Base-by-base conservation (phyloP, 2,888 invertebrate genomes). In the Malthinus flaveolus region DNA sequence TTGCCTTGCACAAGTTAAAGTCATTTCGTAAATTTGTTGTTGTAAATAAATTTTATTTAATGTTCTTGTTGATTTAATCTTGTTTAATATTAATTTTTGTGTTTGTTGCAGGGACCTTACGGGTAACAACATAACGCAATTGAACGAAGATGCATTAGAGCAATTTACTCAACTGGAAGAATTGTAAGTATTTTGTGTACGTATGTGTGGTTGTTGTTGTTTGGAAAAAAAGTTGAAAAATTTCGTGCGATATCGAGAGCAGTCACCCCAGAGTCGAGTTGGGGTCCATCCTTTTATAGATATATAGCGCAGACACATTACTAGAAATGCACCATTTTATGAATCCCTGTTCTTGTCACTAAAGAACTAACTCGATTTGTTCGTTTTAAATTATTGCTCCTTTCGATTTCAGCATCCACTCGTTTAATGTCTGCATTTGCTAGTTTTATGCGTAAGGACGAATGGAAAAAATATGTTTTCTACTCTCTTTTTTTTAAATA, bases 111-210 rank as follows among this genome's bases (percentile, higher is more conserved):
- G 92, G 75, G 91, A 92, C 79, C 82, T 92, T 77, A 87, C 88
- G 66, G 85, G 86, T 82, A 92, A 92, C 83, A 91, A 91, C 79
- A 87, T 92, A 75, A 89, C 88, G 66, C 78, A 82, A 75, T 80
- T 92, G 79, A 85, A 87, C 73, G 85, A 85, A 68, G 84, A 84
- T 76, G 87, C 89, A 69, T 86, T 92, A 77, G 82, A 81, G 68
- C 83, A 84, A 70, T 87, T 88, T 75, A 79, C 82, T 71, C 83
- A 84, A 73, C 83, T 92, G 68, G 87, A 91, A 74, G 89, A 90
- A 79, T 79, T 90, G 89, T 90, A 81, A 88, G 90, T 69, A 63
- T 57, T 42, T n/a, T n/a, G n/a, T n/a, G n/a, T n/a, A n/a, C n/a
- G n/a, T n/a, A n/a, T 39, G 10, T 58, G 59, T 61, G 46, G 36